Conservation (phyloP, 2,113 vertebrate species). For the Pedionomus torquatus region DNA sequence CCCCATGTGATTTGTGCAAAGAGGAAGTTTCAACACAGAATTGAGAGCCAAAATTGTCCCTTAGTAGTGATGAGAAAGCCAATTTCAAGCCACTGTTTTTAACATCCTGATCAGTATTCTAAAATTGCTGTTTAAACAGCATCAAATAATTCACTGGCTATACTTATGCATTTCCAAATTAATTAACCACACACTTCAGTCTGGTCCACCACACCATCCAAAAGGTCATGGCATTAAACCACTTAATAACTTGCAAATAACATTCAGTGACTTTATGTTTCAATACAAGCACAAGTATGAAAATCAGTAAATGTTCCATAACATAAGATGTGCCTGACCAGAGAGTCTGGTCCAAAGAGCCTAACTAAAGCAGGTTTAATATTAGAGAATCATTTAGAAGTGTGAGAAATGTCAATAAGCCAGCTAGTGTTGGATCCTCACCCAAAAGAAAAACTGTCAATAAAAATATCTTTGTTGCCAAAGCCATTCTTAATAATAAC, state of each 20-base stretch:
- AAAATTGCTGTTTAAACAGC: not conserved
- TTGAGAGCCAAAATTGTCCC: not conserved
- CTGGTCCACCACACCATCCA: not conserved
- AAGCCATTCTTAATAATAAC: not conserved
- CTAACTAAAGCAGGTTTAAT: not conserved
- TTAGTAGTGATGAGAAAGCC: not conserved
- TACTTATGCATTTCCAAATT: not conserved
- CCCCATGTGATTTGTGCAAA: not conserved
- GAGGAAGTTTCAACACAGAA: not conserved
- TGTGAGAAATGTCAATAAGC: not conserved
- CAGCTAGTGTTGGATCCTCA: not conserved
- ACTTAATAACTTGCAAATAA: not conserved
- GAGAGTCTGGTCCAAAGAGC: not conserved
- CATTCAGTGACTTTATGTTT: not conserved
- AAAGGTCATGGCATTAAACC: not conserved
- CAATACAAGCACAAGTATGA: not conserved
- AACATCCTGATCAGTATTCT: not conserved
- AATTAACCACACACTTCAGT: not conserved
- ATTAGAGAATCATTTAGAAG: not conserved
- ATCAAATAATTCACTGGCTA: not conserved
- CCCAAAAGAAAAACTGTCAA: not conserved
- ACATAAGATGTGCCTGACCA: not conserved
- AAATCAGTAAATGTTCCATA: not conserved
- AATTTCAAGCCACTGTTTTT: not conserved
- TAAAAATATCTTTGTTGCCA: not conserved